Base-by-base conservation (phyloP, 1,140 invertebrate species). In the Pissodes strobi region DNA sequence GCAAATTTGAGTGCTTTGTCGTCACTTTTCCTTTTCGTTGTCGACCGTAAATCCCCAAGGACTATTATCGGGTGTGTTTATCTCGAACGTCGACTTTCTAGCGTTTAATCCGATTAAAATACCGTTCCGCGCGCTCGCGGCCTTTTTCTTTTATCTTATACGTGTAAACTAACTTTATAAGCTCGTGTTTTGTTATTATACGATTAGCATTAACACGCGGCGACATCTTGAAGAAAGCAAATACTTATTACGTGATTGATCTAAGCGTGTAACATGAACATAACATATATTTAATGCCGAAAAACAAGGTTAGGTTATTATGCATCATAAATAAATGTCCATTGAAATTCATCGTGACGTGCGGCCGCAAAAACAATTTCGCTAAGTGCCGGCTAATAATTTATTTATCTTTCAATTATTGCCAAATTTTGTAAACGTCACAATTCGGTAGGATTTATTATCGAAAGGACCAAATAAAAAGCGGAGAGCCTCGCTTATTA, bases 321-420 rank as follows among this genome's bases (percentile, higher is more conserved):
- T n/a, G n/a, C n/a, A n/a, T n/a, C n/a, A n/a, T n/a, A n/a, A n/a
- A n/a, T n/a, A n/a, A n/a, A n/a, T n/a, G n/a, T n/a, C n/a, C n/a
- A n/a, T n/a, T n/a, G n/a, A n/a, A n/a, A n/a, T n/a, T n/a, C n/a
- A n/a, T n/a, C n/a, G 30, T 34, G 30, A 34, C 30, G 30, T 6
- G 30, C 30, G n/a, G n/a, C 30, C 45, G 17, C 12, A 48, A 48
- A 48, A 48, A 43, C 45, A 48, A 48, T 48, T 22, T 23, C 17
- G 45, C 45, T 48, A 48, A 48, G 45, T 48, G 45, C 22, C 6
- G 6, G 18, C 45, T 48, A 52, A 52, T 52, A 37, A 55, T 55
- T 55, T 55, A 55, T 55, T 55, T 55, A 55, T 38, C 34, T 38
- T 38, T 55, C 27, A 38, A 55, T 55, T 39, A 55, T 55, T 55